phyloP scores from a whole-genome alignment of 2,113 vertebrate genomes.

The Lophotis ruficrista region DNA sequence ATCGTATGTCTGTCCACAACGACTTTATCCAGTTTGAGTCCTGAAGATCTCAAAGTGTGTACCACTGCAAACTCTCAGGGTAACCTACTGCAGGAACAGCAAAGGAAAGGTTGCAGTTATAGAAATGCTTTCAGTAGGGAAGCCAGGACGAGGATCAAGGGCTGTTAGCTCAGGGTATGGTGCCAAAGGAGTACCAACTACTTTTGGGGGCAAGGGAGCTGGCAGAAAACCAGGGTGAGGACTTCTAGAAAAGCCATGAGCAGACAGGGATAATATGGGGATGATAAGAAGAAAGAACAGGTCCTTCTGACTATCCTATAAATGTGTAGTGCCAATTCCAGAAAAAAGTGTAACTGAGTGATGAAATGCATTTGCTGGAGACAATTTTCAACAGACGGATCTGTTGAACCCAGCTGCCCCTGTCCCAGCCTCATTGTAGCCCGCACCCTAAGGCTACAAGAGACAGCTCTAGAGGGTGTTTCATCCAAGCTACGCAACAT shows the following conservation, averaged over 20 bases:
- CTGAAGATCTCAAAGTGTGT: neutral
- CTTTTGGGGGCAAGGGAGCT: neutral
- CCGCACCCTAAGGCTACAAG: neutral
- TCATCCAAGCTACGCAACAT: neutral
- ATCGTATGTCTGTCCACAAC: rapidly evolving
- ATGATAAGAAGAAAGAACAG: neutral
- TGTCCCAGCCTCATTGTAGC: rapidly evolving
- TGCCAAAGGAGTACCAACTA: neutral
- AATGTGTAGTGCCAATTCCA: neutral
- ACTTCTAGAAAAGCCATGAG: neutral
- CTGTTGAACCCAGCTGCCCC: neutral
- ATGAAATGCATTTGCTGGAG: neutral
- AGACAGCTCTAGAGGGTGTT: neutral
- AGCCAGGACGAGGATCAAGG: neutral
- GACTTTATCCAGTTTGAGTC: neutral
- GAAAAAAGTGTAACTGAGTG: neutral
- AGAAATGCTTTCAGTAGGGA: neutral
- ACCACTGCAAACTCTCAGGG: neutral
- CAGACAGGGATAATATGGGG: neutral
- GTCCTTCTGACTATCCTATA: neutral
- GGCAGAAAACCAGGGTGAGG: neutral
- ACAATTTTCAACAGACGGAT: neutral
- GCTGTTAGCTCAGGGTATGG: neutral
- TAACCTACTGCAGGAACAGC: neutral
- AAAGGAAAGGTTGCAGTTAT: neutral